Evolutionary conservation across 2,888 invertebrate species (phyloP).

Genomic region (Neoascia interrupta): DNA sequence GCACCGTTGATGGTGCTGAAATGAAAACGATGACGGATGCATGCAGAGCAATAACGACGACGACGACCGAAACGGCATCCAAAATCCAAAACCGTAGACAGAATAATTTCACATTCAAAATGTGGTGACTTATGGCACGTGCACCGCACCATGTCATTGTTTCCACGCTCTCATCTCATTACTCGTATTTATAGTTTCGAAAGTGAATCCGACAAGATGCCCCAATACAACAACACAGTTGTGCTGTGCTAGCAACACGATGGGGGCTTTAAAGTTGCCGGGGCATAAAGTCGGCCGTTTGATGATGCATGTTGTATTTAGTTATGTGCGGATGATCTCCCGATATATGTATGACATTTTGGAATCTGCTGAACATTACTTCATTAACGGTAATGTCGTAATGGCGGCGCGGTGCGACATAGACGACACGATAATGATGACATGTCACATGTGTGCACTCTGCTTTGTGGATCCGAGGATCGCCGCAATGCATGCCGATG

Average conservation of each 20-base stretch:
- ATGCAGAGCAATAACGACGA: slow-evolving; percentile 30
- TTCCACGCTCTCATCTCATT: slow-evolving; percentile 68
- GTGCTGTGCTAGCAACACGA: no score
- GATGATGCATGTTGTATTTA: slow-evolving; percentile 59
- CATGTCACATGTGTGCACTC: slow-evolving; percentile 45
- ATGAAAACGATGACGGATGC: slow-evolving; percentile 59
- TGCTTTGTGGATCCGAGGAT: background rate
- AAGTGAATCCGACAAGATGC: slow-evolving; percentile 30
- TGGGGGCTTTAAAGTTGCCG: no score
- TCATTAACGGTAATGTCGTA: slow-evolving; percentile 62
- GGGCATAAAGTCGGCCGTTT: slow-evolving; percentile 19
- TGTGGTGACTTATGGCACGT: slow-evolving; percentile 66
- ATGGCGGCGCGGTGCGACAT: slow-evolving; percentile 30
- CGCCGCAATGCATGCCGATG: slow-evolving; percentile 2
- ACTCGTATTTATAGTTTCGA: slow-evolving; percentile 61
- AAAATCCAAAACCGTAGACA: slow-evolving; percentile 41
- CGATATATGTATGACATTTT: slow-evolving; percentile 67
- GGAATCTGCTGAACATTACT: slow-evolving; percentile 67
- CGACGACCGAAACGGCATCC: slow-evolving; percentile 3
- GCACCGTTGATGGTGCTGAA: slow-evolving; percentile 54
- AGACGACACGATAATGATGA: slow-evolving; percentile 23
- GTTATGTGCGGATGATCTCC: slow-evolving; percentile 60
- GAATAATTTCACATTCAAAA: slow-evolving; percentile 68
- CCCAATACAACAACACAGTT: no score
- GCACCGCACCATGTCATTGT: slow-evolving; percentile 68